These are phyloP conservation scores for Zootoca vivipara DNA, from an alignment of 2,113 vertebrate genomes.

Conservation along the genomic window DNA sequence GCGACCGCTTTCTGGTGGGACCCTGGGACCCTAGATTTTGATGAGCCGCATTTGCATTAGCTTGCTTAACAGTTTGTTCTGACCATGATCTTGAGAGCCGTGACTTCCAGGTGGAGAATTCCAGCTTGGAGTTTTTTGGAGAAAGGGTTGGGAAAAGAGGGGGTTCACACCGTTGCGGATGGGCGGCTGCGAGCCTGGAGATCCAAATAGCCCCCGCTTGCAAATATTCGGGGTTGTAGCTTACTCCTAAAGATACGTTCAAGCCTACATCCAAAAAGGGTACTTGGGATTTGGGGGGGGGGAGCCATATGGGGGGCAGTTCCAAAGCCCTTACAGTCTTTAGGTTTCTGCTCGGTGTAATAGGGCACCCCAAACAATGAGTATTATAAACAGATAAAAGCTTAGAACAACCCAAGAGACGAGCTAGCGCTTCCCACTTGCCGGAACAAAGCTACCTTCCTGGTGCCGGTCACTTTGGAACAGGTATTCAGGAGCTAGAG, in stretches of 20 bases:
- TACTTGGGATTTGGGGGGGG: not conserved
- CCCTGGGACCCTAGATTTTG: not conserved
- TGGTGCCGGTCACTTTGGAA: not conserved
- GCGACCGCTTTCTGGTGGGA: not conserved
- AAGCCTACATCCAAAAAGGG: not conserved
- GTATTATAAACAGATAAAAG: not conserved
- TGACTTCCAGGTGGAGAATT: not conserved
- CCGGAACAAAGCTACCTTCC: not conserved
- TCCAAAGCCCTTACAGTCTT: not conserved
- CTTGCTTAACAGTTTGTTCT: not conserved
- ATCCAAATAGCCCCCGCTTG: not conserved
- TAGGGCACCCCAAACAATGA: not conserved
- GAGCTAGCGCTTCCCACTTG: not conserved
- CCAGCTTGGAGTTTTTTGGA: not conserved
- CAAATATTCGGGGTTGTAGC: not conserved
- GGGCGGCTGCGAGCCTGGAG: not conserved
- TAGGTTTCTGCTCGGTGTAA: not conserved
- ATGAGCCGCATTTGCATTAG: too few species aligned
- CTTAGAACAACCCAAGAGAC: too few species aligned
- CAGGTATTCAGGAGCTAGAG: not conserved
- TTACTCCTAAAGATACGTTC: not conserved
- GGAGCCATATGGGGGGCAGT: not conserved
- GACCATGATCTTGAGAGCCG: not conserved
- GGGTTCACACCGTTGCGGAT: not conserved
- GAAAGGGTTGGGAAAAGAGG: not conserved